These are phyloP conservation scores for Lasioglossum vierecki DNA, from an alignment of 2,888 invertebrate species.

Conservation along the genomic window DNA sequence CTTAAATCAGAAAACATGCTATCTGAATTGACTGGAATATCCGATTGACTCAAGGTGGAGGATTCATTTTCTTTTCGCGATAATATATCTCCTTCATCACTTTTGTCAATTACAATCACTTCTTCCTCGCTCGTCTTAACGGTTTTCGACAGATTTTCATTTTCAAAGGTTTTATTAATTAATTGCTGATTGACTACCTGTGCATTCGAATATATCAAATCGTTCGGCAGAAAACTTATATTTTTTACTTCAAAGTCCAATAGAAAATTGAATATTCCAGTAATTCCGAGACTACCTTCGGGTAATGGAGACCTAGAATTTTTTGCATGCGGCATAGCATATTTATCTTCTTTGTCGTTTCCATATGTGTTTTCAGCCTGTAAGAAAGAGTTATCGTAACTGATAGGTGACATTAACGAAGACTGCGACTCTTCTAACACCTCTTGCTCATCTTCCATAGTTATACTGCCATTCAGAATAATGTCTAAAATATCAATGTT, in stretches of 20 bases:
- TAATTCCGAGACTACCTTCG: conserved; percentile 50
- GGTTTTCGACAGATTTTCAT: conserved; percentile 37
- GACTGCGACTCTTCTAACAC: conserved; percentile 65
- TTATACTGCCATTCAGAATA: conserved; percentile 68
- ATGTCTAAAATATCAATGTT: conserved; percentile 70
- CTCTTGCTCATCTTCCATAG: conserved; percentile 68
- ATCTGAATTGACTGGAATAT: conserved; percentile 43
- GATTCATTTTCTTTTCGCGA: conserved; percentile 18
- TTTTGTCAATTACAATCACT: not conserved
- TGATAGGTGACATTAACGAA: conserved; percentile 48
- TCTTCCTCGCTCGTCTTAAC: conserved; percentile 12
- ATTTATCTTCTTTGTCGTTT: conserved; percentile 35
- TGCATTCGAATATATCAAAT: conserved; percentile 67
- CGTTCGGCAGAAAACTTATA: conserved; percentile 69
- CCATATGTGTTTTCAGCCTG: conserved; percentile 33
- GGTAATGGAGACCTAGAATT: conserved; percentile 35
- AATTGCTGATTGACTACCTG: conserved; percentile 72
- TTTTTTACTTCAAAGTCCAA: conserved; percentile 68
- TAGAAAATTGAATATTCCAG: conserved; percentile 60
- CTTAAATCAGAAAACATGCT: conserved; percentile 42
- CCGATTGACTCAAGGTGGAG: conserved; percentile 33
- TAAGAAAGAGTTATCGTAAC: conserved; percentile 57
- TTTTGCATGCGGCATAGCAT: conserved; percentile 31
- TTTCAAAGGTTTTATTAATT: conserved; percentile 50
- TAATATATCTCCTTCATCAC: conserved; percentile 4